These are phyloP conservation scores for Reinhardtius hippoglossoides DNA, from an alignment of 2,113 vertebrate species.

Conservation along the genomic window DNA sequence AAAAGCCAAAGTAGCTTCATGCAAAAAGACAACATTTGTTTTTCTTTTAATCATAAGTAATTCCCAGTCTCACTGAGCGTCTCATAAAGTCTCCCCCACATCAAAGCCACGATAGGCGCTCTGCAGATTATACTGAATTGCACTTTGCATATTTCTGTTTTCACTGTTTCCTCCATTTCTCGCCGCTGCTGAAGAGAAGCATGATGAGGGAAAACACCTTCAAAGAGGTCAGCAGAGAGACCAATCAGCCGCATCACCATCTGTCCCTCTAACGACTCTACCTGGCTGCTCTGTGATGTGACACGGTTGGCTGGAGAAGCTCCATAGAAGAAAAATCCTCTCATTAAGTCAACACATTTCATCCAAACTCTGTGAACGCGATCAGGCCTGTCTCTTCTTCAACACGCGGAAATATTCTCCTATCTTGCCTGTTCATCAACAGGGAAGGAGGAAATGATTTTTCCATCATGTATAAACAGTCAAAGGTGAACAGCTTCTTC, in stretches of 20 bases:
- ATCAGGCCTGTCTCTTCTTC: slow-evolving; percentile 19
- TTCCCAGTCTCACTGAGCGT: slow-evolving; percentile 34
- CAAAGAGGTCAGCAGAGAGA: slow-evolving; percentile 69
- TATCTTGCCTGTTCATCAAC: background rate
- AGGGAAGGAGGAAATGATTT: slow-evolving; percentile 3
- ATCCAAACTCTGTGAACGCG: slow-evolving; percentile 32
- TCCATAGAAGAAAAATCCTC: slow-evolving; percentile 28
- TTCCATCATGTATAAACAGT: background rate
- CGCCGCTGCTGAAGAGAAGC: slow-evolving; percentile 33
- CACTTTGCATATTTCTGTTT: slow-evolving; percentile 44
- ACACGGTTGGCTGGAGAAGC: slow-evolving; percentile 63
- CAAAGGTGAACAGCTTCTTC: slow-evolving; percentile 6
- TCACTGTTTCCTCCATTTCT: slow-evolving; percentile 29
- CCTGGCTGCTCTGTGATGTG: slow-evolving; percentile 71
- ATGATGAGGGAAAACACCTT: slow-evolving; percentile 69
- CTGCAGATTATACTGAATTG: slow-evolving; percentile 32
- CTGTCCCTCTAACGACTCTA: slow-evolving; percentile 80
- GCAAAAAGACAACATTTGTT: background rate
- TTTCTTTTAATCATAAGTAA: slow-evolving; percentile 37
- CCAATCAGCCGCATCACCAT: slow-evolving; percentile 75
- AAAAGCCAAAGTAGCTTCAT: too few relatives aligned
- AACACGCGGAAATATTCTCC: slow-evolving; percentile 16
- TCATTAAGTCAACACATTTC: slow-evolving; percentile 59
- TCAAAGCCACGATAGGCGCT: slow-evolving; percentile 32
- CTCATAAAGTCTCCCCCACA: slow-evolving; percentile 19